Evolutionary conservation across 2,888 invertebrate genomes (phyloP), one percentile per base, ranked within the genome.

Genomic region (Apotomis turbidana): DNA sequence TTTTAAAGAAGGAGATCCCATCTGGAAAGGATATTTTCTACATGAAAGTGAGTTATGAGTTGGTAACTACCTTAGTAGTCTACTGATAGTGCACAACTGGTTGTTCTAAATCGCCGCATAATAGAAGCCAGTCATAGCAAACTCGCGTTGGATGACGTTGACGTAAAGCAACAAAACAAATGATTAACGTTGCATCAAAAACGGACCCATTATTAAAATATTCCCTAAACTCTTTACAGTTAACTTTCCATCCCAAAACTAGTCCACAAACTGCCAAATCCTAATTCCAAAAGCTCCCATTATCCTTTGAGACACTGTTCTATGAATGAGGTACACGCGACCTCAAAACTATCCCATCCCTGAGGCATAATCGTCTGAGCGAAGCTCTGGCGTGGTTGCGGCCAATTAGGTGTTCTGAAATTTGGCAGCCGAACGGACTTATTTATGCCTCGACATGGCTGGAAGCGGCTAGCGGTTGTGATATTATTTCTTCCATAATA

Each of bases 351-450:
- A 44, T 49, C 44, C 38, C 41, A 59, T 59, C 59, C 41, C 36
- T 12, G 13, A 58, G 63, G 69, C 46, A 51, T 52, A 27, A 58
- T 67, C 49, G 57, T 58, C 67, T 60, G 61, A 59, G 15, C 15
- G 58, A 8, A 59, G 59, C 63, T n/a, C 63, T 71, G 27, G 71
- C 71, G 67, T 71, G 71, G 71, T 49, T 68, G 55, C 5, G 51
- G 13, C 67, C 71, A 71, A 71, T 71, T 71, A 71, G 61, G 61
- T 51, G 51, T 49, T 61, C 41, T 9, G 51, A 55, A 71, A 67
- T 67, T 71, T 71, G 71, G 71, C 71, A 71, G 71, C 71, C 57
- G 41, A 66, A 54, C 13, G 12, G 59, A 67, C 38, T 55, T 71
- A 66, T 66, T 60, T 60, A 67, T 67, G 61, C 55, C 38, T 10